Conservation (phyloP, 2,888 invertebrate genomes). For the Yponomeuta plumbellus region DNA sequence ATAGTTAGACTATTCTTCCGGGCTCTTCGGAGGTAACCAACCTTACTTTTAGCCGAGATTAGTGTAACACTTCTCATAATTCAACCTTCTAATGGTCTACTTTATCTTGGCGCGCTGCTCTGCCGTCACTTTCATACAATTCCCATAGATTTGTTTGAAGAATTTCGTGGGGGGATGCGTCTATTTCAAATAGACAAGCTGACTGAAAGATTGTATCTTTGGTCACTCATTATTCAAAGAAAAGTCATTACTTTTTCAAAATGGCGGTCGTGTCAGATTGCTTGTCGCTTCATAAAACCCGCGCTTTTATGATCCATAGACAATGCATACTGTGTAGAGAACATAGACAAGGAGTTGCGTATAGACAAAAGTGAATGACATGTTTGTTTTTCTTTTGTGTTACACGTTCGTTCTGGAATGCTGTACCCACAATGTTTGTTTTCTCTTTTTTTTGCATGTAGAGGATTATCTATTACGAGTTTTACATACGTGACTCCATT, state of each 20-base stretch:
- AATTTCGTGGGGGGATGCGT: background rate
- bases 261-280: conserved; percentile 47
- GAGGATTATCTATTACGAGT: conserved; percentile 7
- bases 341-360: conserved; percentile 35
- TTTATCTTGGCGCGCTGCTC: background rate
- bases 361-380: conserved; percentile 21
- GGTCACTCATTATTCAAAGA: background rate
- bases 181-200: background rate
- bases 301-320: conserved; percentile 33
- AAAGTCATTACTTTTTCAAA: background rate
- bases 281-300: conserved; percentile 40
- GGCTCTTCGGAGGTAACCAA: background rate
- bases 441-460: conserved; percentile 17
- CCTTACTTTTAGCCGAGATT: background rate
- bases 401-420: conserved; percentile 9
- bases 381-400: conserved; percentile 19
- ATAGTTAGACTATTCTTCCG: conserved; percentile 26
- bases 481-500: conserved; percentile 5
- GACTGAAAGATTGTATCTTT: background rate
- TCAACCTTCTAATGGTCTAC: background rate
- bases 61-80: background rate
- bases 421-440: conserved; percentile 17
- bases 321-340: conserved; percentile 1
- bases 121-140: conserved; percentile 20
- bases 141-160: background rate